phyloP scores from a whole-genome alignment of 2,888 invertebrate species.

The Hydroisotoma schaefferi region DNA sequence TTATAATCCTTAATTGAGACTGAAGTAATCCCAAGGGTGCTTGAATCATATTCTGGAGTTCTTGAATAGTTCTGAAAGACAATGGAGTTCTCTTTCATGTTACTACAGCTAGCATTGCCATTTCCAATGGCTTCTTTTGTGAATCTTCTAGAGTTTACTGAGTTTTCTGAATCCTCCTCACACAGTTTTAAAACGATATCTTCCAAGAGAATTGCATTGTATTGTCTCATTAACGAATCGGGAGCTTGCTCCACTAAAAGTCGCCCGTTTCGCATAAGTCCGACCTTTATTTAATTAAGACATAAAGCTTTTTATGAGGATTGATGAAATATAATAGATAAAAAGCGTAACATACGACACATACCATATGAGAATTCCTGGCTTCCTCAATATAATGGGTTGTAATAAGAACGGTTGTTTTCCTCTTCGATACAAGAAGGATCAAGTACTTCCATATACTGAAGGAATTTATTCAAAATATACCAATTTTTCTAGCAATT shows the following conservation, averaged over 20 bases:
- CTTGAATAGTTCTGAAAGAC: no score
- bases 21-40: no score
- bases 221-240: constrained; percentile 16
- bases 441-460: constrained; percentile 41
- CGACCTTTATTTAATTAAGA: constrained; percentile 24
- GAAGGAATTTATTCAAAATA: constrained; percentile 1
- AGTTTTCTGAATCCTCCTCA: no score
- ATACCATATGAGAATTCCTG: constrained; percentile 30
- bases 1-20: no score
- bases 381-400: constrained; percentile 43
- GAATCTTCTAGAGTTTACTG: no score
- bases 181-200: constrained; percentile 41
- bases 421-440: constrained; percentile 24
- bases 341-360: background rate
- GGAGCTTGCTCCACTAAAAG: constrained; percentile 37
- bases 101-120: no score
- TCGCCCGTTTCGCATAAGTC: constrained; percentile 37
- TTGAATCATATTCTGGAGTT: no score
- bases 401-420: constrained; percentile 39
- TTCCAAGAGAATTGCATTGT: constrained; percentile 31
- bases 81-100: no score
- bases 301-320: background rate
- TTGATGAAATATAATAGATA: background rate
- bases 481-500: background rate
- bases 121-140: no score